These are phyloP conservation scores for Stegophylla sp. DNA, from an alignment of 2,888 invertebrate species.

Conservation along the genomic window DNA sequence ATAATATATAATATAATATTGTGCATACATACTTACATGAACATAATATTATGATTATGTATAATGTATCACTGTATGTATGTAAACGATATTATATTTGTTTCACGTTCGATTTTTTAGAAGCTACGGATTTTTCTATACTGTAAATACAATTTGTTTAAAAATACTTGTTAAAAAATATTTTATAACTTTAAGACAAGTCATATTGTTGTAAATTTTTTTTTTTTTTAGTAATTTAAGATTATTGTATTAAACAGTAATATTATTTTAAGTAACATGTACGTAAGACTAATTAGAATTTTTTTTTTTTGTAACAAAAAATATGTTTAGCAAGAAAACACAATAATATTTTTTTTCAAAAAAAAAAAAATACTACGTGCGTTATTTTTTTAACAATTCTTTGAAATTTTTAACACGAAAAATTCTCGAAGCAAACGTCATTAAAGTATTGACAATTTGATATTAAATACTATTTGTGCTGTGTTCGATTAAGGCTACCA, in stretches of 20 bases:
- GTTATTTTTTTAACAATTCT: background rate
- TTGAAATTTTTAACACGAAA: too few species aligned
- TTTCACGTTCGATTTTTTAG: slow-evolving; percentile 48
- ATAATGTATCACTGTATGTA: slow-evolving; percentile 1
- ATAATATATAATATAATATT: background rate
- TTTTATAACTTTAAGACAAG: slow-evolving; percentile 57
- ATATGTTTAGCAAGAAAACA: slow-evolving; percentile 49
- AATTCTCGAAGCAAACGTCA: too few species aligned
- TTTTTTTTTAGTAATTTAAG: slow-evolving; percentile 51
- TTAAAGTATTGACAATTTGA: too few species aligned
- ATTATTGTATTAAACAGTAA: slow-evolving; percentile 50
- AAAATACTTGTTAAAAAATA: slow-evolving; percentile 58
- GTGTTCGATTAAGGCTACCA: too few species aligned
- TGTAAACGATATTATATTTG: slow-evolving; percentile 9
- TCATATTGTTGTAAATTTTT: slow-evolving; percentile 57
- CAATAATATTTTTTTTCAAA: slow-evolving; percentile 57
- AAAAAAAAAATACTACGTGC: slow-evolving; percentile 3
- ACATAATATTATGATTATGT: background rate
- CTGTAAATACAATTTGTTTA: slow-evolving; percentile 57
- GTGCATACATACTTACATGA: background rate
- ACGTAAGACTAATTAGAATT: slow-evolving; percentile 56
- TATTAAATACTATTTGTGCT: too few species aligned
- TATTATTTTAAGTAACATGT: slow-evolving; percentile 52
- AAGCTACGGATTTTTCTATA: slow-evolving; percentile 52
- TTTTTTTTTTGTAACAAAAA: slow-evolving; percentile 54